phyloP scores from a whole-genome alignment of 2,113 vertebrate species.

The Crypturellus undulatus region DNA sequence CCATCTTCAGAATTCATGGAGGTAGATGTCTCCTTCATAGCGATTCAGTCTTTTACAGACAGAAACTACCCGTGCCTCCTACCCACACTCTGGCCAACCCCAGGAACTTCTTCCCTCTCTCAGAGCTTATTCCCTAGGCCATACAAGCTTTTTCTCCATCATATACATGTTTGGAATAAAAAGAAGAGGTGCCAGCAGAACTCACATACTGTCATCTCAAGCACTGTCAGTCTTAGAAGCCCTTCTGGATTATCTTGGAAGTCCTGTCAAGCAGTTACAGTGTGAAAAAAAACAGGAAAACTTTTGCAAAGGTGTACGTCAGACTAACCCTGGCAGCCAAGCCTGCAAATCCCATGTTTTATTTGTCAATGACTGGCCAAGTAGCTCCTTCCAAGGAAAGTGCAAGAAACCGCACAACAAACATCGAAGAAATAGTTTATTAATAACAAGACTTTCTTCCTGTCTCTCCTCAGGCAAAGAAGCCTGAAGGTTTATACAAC shows the following conservation, averaged over 20 bases:
- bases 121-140: background rate
- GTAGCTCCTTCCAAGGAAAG: background rate
- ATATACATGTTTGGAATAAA: background rate
- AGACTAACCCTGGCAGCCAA: background rate
- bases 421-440: background rate
- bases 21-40: background rate
- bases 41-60: background rate
- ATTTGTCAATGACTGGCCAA: background rate
- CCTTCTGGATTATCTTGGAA: background rate
- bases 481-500: background rate
- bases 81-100: background rate
- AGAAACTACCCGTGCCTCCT: background rate
- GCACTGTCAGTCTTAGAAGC: background rate
- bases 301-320: fast-evolving
- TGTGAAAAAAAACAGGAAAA: background rate
- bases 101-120: background rate
- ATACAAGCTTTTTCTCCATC: background rate
- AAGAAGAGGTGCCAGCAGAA: background rate
- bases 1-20: background rate
- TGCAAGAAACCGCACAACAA: background rate
- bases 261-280: background rate
- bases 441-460: background rate
- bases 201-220: background rate
- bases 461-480: background rate
- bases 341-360: background rate